phyloP scores from a whole-genome alignment of 2,113 vertebrate genomes.

The Megatriorchis doriae region DNA sequence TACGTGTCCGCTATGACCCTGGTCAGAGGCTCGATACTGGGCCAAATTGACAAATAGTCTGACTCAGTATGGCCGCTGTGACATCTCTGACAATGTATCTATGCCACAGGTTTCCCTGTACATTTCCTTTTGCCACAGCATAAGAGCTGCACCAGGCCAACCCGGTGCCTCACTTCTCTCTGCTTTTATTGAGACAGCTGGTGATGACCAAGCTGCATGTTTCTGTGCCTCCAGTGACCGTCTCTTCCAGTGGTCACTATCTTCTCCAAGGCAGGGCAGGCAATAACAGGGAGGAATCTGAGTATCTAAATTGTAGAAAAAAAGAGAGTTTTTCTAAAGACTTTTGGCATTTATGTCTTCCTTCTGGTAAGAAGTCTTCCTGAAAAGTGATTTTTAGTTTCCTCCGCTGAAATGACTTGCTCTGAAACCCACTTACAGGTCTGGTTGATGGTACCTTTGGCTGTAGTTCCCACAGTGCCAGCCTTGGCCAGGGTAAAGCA shows the following conservation, averaged over 20 bases:
- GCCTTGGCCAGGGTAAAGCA: background rate
- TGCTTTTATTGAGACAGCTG: background rate
- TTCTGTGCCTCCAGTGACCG: background rate
- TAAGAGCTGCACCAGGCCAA: background rate
- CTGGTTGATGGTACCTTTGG: background rate
- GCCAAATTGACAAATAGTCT: background rate
- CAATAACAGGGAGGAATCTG: background rate
- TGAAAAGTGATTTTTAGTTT: background rate
- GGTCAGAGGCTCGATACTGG: background rate
- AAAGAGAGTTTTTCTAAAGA: background rate
- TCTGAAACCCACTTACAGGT: background rate
- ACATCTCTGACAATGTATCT: accelerated
- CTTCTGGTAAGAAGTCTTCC: background rate
- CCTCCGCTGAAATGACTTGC: background rate
- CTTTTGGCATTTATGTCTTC: background rate
- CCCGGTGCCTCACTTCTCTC: background rate
- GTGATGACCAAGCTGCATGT: background rate
- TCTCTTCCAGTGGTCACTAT: background rate
- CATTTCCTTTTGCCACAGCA: background rate
- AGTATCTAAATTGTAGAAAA: background rate
- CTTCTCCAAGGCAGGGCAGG: background rate
- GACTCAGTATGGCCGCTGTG: background rate
- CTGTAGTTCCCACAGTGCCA: background rate
- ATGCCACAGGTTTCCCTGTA: background rate
- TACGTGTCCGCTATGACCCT: accelerated